Evolutionary conservation across 2,113 vertebrate genomes (phyloP), one percentile per base, ranked within the genome.

Genomic region (Perca schrenkii): DNA sequence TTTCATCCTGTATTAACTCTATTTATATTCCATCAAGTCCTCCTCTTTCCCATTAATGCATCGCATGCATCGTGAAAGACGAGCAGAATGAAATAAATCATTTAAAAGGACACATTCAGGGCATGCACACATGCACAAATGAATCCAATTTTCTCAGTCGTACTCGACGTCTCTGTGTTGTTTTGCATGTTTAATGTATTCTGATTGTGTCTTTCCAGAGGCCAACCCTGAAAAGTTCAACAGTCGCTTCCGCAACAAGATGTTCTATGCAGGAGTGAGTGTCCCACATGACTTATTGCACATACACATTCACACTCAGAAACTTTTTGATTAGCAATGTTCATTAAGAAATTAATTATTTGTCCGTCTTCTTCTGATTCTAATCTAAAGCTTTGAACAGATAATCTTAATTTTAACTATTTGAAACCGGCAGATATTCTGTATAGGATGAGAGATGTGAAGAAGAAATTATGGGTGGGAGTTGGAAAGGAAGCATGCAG

Each of bases 211-310:
- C 19, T 80, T 70, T 90, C 58, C 88, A 94, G 93, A 94, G 85
- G 93, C 93, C 78, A 94, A 94, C 84, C 93, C 93, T 3, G 93
- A 94, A 67, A 94, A 93, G 90, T 94, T 94, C 5, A 94, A 94
- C 89, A 94, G 93, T 64, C 93, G 93, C 86, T 94, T 94, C 91
- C 93, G 93, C 83, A 94, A 94, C 92, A 94, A 94, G 91, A 94
- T 94, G 93, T 94, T 94, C 88, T 94, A 94, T 85, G 93, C 93
- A 88, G 93, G 93, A 63, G 93, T 94, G 85, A 93, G 93, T 90
- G 58, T 63, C 34, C 43, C 77, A 3, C 16, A 64, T 54, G 25
- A 58, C 58, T 74, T 65, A 1, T 2, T 40, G 10, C 62, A 68
- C 56, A 31, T 19, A 8, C 47, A n/a, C 21, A 25, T 3, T 28